Conservation (phyloP, 2,113 vertebrate species). For the Pygoscelis adeliae region DNA sequence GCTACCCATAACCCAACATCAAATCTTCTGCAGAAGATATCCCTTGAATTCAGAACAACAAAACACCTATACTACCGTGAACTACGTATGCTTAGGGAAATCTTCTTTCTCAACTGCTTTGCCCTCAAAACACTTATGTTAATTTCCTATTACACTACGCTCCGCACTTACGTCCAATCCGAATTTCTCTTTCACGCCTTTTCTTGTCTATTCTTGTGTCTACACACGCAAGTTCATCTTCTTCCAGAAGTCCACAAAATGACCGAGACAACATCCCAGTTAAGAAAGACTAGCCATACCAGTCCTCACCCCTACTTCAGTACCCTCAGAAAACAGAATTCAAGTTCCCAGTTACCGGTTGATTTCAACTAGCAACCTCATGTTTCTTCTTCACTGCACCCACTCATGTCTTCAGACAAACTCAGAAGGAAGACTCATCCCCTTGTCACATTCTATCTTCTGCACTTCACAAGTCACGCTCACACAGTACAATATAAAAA, state of each 20-base stretch:
- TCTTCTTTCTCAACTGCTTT: neutral
- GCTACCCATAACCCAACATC: neutral
- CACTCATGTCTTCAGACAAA: neutral
- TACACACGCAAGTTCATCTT: neutral
- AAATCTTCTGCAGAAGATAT: neutral
- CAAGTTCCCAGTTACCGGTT: neutral
- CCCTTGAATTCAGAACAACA: neutral
- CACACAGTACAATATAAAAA: neutral
- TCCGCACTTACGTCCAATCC: neutral
- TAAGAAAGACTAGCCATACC: neutral
- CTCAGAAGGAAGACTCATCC: neutral
- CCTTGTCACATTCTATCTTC: neutral
- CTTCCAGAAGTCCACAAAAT: neutral
- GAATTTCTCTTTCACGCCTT: neutral
- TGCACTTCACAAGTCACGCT: conserved; percentile 21
- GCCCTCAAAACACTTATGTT: neutral
- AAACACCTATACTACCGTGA: neutral
- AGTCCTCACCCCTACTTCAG: neutral
- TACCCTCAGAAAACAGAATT: neutral
- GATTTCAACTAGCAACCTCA: neutral
- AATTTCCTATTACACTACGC: neutral
- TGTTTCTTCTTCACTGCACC: neutral
- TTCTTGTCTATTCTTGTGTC: neutral
- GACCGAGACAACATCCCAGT: neutral
- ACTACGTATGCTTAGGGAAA: fast-evolving